These are phyloP conservation scores for Ceratoteleas bidentatus DNA, from an alignment of 1,140 invertebrate species.

Conservation along the genomic window DNA sequence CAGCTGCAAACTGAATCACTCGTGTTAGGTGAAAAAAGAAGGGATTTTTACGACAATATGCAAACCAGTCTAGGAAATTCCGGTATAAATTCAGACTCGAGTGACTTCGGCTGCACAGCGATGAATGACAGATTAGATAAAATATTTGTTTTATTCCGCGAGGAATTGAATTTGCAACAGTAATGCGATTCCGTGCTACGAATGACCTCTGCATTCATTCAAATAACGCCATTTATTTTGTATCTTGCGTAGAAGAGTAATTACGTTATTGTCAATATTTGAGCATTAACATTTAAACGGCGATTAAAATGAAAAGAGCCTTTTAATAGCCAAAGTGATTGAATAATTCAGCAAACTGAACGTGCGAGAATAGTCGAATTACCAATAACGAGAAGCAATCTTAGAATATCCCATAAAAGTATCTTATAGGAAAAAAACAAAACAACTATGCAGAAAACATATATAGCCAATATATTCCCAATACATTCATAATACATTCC, in stretches of 20 bases:
- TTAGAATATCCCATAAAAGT: too few relatives aligned
- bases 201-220: background rate
- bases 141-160: constrained; percentile 3
- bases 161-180: background rate
- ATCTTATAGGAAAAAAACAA: too few relatives aligned
- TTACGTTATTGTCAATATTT: constrained; percentile 5
- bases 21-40: background rate
- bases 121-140: constrained; percentile 4
- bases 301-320: background rate
- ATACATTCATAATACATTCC: too few relatives aligned
- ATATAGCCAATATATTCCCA: too few relatives aligned
- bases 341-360: too few relatives aligned
- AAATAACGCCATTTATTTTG: constrained; percentile 1
- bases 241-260: background rate
- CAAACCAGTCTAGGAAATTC: background rate
- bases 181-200: background rate
- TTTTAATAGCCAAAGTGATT: background rate
- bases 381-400: too few relatives aligned
- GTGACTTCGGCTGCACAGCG: background rate
- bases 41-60: too few relatives aligned
- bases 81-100: background rate
- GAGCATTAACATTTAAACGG: background rate
- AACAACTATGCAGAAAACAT: too few relatives aligned
- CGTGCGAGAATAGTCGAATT: too few relatives aligned
- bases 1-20: background rate